These are phyloP conservation scores for Phyllopteryx taeniolatus DNA, from an alignment of 2,113 vertebrate species.

Conservation along the genomic window DNA sequence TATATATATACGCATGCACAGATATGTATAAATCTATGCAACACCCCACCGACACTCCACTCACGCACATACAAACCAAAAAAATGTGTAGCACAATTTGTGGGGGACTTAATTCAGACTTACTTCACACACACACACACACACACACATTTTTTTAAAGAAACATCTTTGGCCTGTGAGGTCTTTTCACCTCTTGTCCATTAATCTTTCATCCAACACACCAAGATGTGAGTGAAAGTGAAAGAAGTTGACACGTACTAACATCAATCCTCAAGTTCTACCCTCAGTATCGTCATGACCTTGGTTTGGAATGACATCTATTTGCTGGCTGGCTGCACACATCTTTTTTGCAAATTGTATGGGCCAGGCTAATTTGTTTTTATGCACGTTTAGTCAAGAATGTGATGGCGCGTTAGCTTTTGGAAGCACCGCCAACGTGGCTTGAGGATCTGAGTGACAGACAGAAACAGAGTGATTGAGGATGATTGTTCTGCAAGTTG, in stretches of 20 bases:
- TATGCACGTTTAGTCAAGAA: conserved; percentile 78
- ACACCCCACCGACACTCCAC: background rate
- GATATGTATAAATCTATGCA: background rate
- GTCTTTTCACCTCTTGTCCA: conserved; percentile 34
- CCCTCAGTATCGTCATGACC: conserved; percentile 71
- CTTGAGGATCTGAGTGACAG: conserved; percentile 63
- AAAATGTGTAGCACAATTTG: background rate
- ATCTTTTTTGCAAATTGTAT: conserved; percentile 78
- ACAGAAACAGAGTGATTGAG: conserved; percentile 71
- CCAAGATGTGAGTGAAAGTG: conserved; percentile 60
- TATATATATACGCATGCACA: background rate
- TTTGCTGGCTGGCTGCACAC: conserved; percentile 78
- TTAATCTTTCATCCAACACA: conserved; percentile 47
- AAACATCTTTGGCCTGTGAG: conserved; percentile 19
- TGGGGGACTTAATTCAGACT: background rate
- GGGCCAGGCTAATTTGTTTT: conserved; percentile 78
- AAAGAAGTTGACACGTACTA: conserved; percentile 58
- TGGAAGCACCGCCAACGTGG: conserved; percentile 59
- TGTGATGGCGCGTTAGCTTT: conserved; percentile 71
- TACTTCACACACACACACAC: no score
- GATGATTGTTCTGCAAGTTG: conserved; percentile 67
- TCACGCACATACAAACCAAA: background rate
- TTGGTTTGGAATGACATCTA: conserved; percentile 78
- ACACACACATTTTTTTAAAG: no score
- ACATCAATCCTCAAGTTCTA: conserved; percentile 75